Evolutionary conservation across 64 coral and sea anemone species (phyloP), one percentile per base, ranked within the genome.

Genomic region (Pocillopora verrucosa): DNA sequence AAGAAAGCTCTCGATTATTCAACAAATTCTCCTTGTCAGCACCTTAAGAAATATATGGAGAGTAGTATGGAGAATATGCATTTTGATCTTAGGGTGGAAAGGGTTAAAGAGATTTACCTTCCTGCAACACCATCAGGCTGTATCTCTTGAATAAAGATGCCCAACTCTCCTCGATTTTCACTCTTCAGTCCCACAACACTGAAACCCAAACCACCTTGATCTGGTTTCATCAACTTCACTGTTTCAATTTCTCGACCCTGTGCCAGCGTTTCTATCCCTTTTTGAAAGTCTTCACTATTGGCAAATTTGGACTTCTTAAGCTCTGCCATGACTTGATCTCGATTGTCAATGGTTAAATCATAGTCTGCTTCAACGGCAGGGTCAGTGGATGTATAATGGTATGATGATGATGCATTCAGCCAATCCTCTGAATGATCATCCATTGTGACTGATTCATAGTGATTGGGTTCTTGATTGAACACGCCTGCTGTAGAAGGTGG

Each of bases 171-270:
- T 51, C 94, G 94, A 84, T 99, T 99, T 62, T 99, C 93, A 88
- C 97, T 99, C 60, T 99, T 99, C 9, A 99, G 70, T 74, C 97
- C 97, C 58, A 99, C 97, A 82, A 99, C 97, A 93, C 97, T 99
- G 64, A 99, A 99, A 58, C 97, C 97, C 63, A 99, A 73, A 11
- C 97, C 97, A 69, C 84, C 94, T 30, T 89, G 90, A 11, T 93
- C 97, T 72, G 97, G 97, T 58, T 99, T 99, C 58, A 84, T 87
- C 22, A 99, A 77, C 2, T 88, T 86, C 62, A 99, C 91, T 38
- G 86, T 94, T 19, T 99, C 97, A 59, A 99, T 77, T 41, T 99
- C 91, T 13, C 97, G 76, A 9, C 97, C 97, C 57, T 99, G 97
- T 36, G 97, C 89, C 11, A 99, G 77, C 4, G 88, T 83, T 77